A percentile compares a stretch with the other conserved stretches of the same genome.
These are phyloP conservation scores for Drosophila gaucha DNA, from an alignment of 2,888 invertebrate species.

Conservation along the genomic window DNA sequence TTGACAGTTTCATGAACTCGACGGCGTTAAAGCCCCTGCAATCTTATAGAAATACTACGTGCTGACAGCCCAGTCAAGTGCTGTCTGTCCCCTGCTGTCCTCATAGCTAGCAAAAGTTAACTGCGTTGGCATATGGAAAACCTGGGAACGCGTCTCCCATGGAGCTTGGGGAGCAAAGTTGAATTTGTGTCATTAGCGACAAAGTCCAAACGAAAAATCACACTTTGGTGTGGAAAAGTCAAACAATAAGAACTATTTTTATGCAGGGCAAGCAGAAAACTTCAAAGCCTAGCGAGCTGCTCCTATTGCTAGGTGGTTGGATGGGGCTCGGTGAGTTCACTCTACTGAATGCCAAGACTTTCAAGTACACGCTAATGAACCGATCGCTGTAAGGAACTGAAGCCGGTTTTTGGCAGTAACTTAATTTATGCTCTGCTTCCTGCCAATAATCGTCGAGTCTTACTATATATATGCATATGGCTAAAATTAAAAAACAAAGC, in stretches of 20 bases:
- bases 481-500: constrained; percentile 35
- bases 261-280: background rate
- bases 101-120: constrained; percentile 15
- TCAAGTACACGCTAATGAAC: constrained; percentile 49
- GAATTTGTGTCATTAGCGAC: constrained; percentile 28
- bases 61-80: constrained; percentile 47
- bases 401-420: constrained; percentile 45
- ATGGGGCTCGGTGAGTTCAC: background rate
- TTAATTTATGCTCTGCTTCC: constrained; percentile 68
- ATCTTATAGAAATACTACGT: constrained; percentile 42
- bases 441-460: constrained; percentile 46
- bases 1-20: constrained; percentile 52
- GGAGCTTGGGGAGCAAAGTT: constrained; percentile 56
- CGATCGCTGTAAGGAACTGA: constrained; percentile 25
- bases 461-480: constrained; percentile 14
- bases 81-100: background rate
- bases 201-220: constrained; percentile 30
- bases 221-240: constrained; percentile 54
- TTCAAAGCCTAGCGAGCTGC: background rate
- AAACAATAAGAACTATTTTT: constrained; percentile 23
- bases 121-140: constrained; percentile 3
- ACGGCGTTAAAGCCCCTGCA: constrained; percentile 13
- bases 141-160: background rate
- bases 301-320: background rate
- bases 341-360: constrained; percentile 21